Evolutionary conservation across 1,140 invertebrate genomes (phyloP).

Genomic region (Ceratina australensis): DNA sequence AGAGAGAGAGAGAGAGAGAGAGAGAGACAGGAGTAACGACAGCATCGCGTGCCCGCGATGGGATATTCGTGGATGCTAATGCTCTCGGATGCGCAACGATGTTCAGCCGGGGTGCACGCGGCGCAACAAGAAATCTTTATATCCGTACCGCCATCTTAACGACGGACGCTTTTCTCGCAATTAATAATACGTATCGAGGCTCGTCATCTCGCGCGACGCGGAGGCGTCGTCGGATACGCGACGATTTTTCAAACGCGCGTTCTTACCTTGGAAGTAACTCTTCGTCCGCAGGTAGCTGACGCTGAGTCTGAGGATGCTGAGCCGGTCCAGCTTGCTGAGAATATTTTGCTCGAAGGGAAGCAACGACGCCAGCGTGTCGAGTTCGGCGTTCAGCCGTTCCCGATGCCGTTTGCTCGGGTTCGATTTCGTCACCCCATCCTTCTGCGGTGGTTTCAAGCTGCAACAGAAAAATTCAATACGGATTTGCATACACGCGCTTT

Average conservation of each 20-base stretch:
- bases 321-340: constrained; percentile 97
- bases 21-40: constrained; percentile 66
- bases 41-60: constrained; percentile 69
- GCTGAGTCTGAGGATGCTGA: constrained; percentile 97
- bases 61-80: constrained; percentile 27
- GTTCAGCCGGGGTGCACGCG: constrained; percentile 22
- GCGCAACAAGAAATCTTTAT: constrained; percentile 46
- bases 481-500: not conserved
- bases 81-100: constrained; percentile 30
- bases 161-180: not conserved
- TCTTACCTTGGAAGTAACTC: constrained; percentile 98
- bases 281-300: constrained; percentile 99
- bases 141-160: not conserved
- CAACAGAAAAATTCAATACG: constrained; percentile 71
- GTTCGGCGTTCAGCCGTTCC: constrained; percentile 97
- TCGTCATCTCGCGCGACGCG: not conserved
- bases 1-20: too few species aligned
- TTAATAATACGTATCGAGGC: constrained; percentile 8
- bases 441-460: constrained; percentile 96
- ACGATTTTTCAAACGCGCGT: not conserved
- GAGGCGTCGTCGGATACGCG: not conserved
- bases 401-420: constrained; percentile 99
- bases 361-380: constrained; percentile 98
- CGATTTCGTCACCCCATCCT: constrained; percentile 98
- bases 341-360: constrained; percentile 99